These are phyloP conservation scores for Arothron firmamentum DNA, from an alignment of 2,113 vertebrate species.

Conservation along the genomic window DNA sequence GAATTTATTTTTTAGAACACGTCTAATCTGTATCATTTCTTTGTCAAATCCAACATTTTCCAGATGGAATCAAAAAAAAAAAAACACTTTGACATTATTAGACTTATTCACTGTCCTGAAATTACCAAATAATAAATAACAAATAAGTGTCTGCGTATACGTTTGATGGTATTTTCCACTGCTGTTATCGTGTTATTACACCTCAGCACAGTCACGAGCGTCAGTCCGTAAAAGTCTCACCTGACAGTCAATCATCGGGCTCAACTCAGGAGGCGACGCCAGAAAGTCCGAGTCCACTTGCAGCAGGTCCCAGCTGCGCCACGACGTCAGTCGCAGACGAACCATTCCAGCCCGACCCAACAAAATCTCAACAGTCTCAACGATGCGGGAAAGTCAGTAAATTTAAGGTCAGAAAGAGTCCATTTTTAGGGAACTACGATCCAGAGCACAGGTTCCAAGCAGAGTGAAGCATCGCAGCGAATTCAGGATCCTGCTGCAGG, in stretches of 20 bases:
- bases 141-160: too few relatives aligned
- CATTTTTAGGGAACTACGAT: slow-evolving; percentile 9
- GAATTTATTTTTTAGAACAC: too few relatives aligned
- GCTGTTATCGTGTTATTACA: neutral
- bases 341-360: slow-evolving; percentile 50
- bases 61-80: too few relatives aligned
- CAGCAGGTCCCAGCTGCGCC: slow-evolving; percentile 77
- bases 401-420: neutral
- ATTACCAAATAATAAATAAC: too few relatives aligned
- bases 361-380: neutral
- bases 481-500: slow-evolving; percentile 8
- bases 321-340: slow-evolving; percentile 69
- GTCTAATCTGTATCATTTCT: too few relatives aligned
- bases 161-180: too few relatives aligned
- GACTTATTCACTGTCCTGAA: too few relatives aligned
- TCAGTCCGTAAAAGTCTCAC: slow-evolving; percentile 52
- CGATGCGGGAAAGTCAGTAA: neutral
- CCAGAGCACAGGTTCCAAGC: neutral
- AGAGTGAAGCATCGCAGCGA: slow-evolving; percentile 6
- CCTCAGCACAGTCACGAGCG: neutral
- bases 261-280: slow-evolving; percentile 12
- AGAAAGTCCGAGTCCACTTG: slow-evolving; percentile 60
- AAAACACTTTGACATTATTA: too few relatives aligned
- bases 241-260: slow-evolving; percentile 37
- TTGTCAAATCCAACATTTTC: too few relatives aligned